A percentile compares a stretch with the other conserved stretches of the same genome.
phyloP scores from a whole-genome alignment of 2,888 invertebrate genomes.

The Lithodes maja region DNA sequence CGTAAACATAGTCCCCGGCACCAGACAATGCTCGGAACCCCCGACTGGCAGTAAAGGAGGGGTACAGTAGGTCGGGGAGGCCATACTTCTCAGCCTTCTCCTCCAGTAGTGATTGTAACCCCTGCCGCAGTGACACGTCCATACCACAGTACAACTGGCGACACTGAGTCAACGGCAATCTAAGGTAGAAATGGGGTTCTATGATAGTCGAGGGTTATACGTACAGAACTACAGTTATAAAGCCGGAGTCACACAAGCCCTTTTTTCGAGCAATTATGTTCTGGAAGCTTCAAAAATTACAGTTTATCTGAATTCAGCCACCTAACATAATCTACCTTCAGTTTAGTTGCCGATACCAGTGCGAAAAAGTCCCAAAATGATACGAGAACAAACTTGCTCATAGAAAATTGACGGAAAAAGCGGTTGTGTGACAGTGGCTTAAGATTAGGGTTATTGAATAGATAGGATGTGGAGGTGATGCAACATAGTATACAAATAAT shows the following conservation, averaged over 20 bases:
- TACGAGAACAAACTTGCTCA: too few species aligned
- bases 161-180: constrained; percentile 88
- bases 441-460: not conserved
- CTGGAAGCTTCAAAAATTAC: too few species aligned
- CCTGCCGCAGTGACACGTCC: constrained; percentile 88
- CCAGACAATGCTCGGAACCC: constrained; percentile 87
- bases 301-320: too few species aligned
- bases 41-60: constrained; percentile 87
- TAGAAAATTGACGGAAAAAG: too few species aligned
- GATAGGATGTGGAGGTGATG: not conserved
- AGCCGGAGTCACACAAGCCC: too few species aligned
- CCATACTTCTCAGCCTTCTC: constrained; percentile 80
- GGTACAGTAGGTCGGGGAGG: constrained; percentile 83
- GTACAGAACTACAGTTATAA: not conserved
- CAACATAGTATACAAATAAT: too few species aligned
- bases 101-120: constrained; percentile 79
- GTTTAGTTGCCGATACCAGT: too few species aligned
- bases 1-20: constrained; percentile 89
- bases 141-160: constrained; percentile 89
- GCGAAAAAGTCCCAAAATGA: too few species aligned
- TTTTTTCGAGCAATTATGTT: too few species aligned
- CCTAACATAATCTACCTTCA: too few species aligned
- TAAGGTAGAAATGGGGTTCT: constrained; percentile 13
- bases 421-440: not conserved
- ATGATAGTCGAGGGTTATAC: not conserved